Evolutionary conservation across 1,140 invertebrate genomes (phyloP).

Genomic region (Parapsyche elsis): DNA sequence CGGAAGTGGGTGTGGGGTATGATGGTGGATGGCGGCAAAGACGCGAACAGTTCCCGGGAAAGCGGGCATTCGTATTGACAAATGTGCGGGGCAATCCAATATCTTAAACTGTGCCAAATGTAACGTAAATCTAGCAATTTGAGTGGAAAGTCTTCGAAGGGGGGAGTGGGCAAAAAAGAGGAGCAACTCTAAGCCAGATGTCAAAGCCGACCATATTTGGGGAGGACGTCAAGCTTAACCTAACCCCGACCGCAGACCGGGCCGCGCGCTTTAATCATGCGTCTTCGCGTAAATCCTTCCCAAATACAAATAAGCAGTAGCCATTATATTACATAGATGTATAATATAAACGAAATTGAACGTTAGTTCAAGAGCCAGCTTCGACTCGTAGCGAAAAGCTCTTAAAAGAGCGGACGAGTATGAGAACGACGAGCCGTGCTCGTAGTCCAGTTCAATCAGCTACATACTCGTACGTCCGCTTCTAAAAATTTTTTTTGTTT

Average conservation of each 20-base stretch:
- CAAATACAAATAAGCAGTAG: no score
- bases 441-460: no score
- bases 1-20: not conserved
- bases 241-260: slow-evolving; percentile 6
- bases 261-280: slow-evolving; percentile 1
- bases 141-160: not conserved
- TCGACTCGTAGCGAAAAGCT: no score
- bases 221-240: not conserved
- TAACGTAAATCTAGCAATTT: slow-evolving; percentile 36
- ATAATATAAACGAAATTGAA: no score
- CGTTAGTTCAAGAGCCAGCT: no score
- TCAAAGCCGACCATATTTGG: slow-evolving; percentile 17
- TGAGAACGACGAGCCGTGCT: no score
- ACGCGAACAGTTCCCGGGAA: not conserved
- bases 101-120: slow-evolving; percentile 33
- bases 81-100: slow-evolving; percentile 34
- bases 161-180: slow-evolving; percentile 1
- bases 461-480: no score
- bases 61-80: slow-evolving; percentile 25
- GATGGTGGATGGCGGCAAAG: not conserved
- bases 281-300: not conserved
- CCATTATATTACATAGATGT: no score
- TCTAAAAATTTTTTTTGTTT: no score
- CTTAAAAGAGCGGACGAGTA: no score
- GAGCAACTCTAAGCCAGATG: not conserved